Evolutionary conservation across 2,888 invertebrate species (phyloP).

Genomic region (Caenorhabditis sp.): DNA sequence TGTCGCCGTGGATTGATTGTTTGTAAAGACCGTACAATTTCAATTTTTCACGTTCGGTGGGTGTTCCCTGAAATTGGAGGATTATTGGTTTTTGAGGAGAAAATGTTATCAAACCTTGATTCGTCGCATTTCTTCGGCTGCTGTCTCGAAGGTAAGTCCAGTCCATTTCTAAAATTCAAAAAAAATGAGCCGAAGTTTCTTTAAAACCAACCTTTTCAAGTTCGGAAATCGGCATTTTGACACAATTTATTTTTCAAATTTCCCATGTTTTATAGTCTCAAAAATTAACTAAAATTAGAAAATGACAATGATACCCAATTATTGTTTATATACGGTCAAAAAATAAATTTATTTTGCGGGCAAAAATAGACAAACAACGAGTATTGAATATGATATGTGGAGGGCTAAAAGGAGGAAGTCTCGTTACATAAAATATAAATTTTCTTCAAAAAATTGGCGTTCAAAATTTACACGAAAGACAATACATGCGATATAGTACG

Average conservation of each 20-base stretch:
- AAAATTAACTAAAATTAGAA: neutral
- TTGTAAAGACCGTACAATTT: slow-evolving; percentile 57
- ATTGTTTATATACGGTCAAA: neutral
- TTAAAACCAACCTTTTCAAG: slow-evolving; percentile 32
- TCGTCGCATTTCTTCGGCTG: slow-evolving; percentile 61
- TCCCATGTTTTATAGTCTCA: neutral
- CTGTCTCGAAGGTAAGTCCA: slow-evolving; percentile 52
- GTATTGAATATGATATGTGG: neutral
- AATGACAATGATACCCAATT: neutral
- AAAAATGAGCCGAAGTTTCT: neutral
- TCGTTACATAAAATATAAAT: neutral
- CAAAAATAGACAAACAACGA: neutral
- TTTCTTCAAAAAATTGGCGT: neutral
- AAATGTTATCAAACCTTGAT: no score
- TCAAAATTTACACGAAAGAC: neutral
- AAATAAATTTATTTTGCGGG: neutral
- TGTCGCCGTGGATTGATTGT: slow-evolving; percentile 58
- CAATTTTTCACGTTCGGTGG: slow-evolving; percentile 46
- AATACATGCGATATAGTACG: neutral
- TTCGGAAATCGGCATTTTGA: slow-evolving; percentile 38
- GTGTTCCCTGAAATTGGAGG: slow-evolving; percentile 18
- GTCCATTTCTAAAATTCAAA: slow-evolving; percentile 46
- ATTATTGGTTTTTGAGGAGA: no score
- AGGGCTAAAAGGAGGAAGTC: neutral
- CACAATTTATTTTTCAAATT: neutral